Evolutionary conservation across 92 coral and sea anemone genomes (phyloP), one percentile per base, ranked within the genome.

Genomic region (Plumapathes pennacea): DNA sequence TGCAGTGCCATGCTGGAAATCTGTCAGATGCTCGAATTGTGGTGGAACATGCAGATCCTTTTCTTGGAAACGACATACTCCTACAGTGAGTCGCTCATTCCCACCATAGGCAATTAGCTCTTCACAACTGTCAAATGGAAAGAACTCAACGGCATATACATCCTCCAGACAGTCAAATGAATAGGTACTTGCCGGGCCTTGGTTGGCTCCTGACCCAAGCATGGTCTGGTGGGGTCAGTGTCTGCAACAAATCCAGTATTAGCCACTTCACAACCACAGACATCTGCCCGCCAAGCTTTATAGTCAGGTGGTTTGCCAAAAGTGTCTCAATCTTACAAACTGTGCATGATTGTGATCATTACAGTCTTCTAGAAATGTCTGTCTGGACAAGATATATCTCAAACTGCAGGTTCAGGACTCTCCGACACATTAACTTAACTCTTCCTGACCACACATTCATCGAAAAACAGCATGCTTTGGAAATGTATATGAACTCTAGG

Each of bases 91-190:
- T 32, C 94, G 71, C 51, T 81, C 77, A 4, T 75, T 84, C 0
- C 98, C 98, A 10, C 98, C 92, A 67, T 88, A 92, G 21, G 96
- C 94, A 57, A 92, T 81, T 18, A 88, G 65, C 40, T 83, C 82
- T 33, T 74, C 64, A 0, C 96, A 82, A 34, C 49, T 73, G 11
- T 54, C 84, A 77, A 76, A 88, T 22, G 98, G 98, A 43, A 90
- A 77, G 61, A 92, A 92, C 60, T 92, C 98, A 4, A 92, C 98
- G 13, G 84, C 77, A 62, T 72, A 78, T 23, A 94, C 67, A 44
- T 88, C 75, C 52, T 94, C 97, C 45, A 83, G 63, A 58, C 99
- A 89, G 3, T 81, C 76, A 62, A 94, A 79, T 13, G 92, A 80
- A 58, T 72, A 94, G 28, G 87, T 94, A 48, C 95, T 84, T 7